Evolutionary conservation across 2,888 invertebrate genomes (phyloP).

Genomic region (Eupeodes luniger): DNA sequence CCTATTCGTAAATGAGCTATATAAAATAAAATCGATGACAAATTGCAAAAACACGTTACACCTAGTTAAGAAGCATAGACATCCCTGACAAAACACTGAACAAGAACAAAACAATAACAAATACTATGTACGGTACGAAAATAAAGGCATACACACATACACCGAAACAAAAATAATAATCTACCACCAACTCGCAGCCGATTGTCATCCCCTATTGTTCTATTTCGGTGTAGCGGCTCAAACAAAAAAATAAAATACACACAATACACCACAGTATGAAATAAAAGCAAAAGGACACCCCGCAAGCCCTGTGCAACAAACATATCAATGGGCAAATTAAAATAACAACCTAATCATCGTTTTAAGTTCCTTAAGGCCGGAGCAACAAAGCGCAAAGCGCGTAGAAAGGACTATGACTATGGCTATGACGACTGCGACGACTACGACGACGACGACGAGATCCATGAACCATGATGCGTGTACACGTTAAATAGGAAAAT

Average conservation of each 20-base stretch:
- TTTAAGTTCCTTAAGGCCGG: slow-evolving; percentile 82
- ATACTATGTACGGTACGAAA: not conserved
- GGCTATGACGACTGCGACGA: too few species aligned
- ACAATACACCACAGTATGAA: slow-evolving; percentile 15
- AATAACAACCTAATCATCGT: slow-evolving; percentile 85
- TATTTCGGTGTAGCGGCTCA: slow-evolving; percentile 23
- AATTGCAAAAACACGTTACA: slow-evolving; percentile 84
- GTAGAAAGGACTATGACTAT: too few species aligned
- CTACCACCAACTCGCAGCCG: slow-evolving; percentile 58
- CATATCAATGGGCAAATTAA: slow-evolving; percentile 85
- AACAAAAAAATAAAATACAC: slow-evolving; percentile 15
- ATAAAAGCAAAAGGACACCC: slow-evolving; percentile 53
- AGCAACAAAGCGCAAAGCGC: slow-evolving; percentile 34
- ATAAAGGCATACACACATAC: slow-evolving; percentile 23
- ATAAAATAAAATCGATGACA: slow-evolving; percentile 83
- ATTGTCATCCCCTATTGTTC: slow-evolving; percentile 71
- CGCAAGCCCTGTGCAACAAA: slow-evolving; percentile 76
- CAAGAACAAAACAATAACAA: slow-evolving; percentile 54
- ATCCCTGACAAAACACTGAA: slow-evolving; percentile 45
- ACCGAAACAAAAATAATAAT: slow-evolving; percentile 27
- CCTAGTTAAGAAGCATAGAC: slow-evolving; percentile 81
- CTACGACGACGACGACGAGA: slow-evolving; percentile 28
- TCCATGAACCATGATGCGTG: slow-evolving; percentile 65
- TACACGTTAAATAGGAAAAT: slow-evolving; percentile 77
- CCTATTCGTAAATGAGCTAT: slow-evolving; percentile 70